Conservation (phyloP, 2,888 invertebrate species). For the Troides helena region DNA sequence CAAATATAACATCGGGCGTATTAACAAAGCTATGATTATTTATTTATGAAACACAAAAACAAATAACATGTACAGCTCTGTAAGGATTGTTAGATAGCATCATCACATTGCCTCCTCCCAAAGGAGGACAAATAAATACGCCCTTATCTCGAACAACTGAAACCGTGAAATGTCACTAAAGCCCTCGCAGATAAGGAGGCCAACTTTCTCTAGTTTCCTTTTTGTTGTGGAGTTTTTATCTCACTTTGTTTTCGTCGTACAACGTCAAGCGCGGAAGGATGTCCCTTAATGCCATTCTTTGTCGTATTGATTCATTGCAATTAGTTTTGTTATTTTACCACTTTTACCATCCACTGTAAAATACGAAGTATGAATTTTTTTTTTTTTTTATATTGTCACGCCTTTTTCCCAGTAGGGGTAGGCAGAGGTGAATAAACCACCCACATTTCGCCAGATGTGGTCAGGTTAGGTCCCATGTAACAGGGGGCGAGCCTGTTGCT, state of each 20-base stretch:
- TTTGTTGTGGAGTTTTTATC: slow-evolving; percentile 15
- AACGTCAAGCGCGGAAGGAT: background rate
- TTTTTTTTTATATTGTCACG: no score
- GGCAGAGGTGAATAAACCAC: no score
- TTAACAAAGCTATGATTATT: no score
- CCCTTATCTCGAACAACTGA: slow-evolving; percentile 55
- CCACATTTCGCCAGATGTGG: no score
- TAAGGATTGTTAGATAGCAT: slow-evolving; percentile 16
- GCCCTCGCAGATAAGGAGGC: slow-evolving; percentile 6
- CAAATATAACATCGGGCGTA: no score
- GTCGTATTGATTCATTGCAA: background rate
- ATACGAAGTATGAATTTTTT: background rate
- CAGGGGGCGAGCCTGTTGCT: no score
- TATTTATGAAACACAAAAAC: background rate
- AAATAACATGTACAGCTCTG: slow-evolving; percentile 7
- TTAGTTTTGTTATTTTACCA: background rate
- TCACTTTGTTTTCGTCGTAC: slow-evolving; percentile 9
- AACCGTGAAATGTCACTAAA: slow-evolving; percentile 43
- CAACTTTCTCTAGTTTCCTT: slow-evolving; percentile 8
- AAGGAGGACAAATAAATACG: slow-evolving; percentile 61
- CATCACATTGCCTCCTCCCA: slow-evolving; percentile 25
- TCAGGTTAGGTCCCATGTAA: no score
- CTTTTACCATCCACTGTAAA: background rate
- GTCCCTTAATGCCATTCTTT: background rate
- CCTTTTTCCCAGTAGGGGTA: no score